Percentiles rank a stretch among this genome's conserved stretches.
Evolutionary conservation across 2,888 invertebrate genomes (phyloP).

Genomic region (Xestoiulus laeticollis): DNA sequence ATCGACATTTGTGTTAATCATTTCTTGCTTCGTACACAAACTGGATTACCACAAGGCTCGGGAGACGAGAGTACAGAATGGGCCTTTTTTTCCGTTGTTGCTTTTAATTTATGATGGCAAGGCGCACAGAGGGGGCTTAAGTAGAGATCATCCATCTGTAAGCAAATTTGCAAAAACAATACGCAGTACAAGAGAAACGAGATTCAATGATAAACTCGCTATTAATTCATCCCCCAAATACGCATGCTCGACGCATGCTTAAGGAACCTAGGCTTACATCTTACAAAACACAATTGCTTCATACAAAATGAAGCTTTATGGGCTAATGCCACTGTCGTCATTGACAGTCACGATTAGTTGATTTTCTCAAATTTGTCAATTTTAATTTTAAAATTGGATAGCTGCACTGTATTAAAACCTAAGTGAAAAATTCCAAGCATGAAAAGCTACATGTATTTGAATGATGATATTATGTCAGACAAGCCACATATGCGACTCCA

Average conservation of each 20-base stretch:
- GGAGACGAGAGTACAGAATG: not conserved
- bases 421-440: too few species aligned
- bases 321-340: too few species aligned
- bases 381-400: too few species aligned
- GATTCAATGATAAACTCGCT: not conserved
- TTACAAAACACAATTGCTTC: not conserved
- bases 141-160: slow-evolving; percentile 26
- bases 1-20: slow-evolving; percentile 26
- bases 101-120: slow-evolving; percentile 26
- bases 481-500: too few species aligned
- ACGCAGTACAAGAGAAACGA: slow-evolving; percentile 10
- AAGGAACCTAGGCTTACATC: not conserved
- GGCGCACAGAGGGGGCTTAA: slow-evolving; percentile 6
- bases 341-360: too few species aligned
- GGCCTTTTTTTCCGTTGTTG: slow-evolving; percentile 2
- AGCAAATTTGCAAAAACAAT: slow-evolving; percentile 26
- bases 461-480: too few species aligned
- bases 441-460: too few species aligned
- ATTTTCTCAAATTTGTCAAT: too few species aligned
- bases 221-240: not conserved
- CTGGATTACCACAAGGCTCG: not conserved
- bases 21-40: slow-evolving; percentile 12
- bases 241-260: not conserved
- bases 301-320: too few species aligned
- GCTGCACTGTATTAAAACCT: too few species aligned